phyloP scores from a whole-genome alignment of 2,797 vertebrate genomes.

The Diceros bicornis region DNA sequence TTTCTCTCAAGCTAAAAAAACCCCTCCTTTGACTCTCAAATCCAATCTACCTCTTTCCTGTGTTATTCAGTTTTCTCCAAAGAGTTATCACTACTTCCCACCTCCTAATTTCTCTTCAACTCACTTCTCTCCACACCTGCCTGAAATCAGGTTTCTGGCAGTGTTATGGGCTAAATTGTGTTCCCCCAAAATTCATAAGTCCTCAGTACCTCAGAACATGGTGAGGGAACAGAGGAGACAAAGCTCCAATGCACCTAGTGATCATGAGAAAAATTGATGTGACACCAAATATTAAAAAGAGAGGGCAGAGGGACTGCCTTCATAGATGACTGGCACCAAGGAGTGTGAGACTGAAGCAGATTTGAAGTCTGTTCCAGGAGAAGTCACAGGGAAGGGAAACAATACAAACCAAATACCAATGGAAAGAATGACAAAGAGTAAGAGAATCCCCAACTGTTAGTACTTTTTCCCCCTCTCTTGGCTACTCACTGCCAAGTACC shows the following conservation, averaged over 20 bases:
- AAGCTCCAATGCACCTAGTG: neutral
- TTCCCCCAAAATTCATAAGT: neutral
- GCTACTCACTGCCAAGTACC: neutral
- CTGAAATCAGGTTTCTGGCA: neutral
- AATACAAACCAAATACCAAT: neutral
- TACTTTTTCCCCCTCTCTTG: neutral
- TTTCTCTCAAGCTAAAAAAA: constrained; percentile 17
- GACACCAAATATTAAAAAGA: neutral
- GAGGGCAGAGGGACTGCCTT: neutral
- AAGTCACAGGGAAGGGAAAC: neutral
- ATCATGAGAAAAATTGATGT: neutral
- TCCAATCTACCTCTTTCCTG: neutral
- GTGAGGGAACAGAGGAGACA: neutral
- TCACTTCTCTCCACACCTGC: neutral
- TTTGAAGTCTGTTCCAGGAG: neutral
- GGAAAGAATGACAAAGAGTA: neutral
- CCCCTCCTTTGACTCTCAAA: neutral
- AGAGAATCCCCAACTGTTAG: neutral
- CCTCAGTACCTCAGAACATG: neutral
- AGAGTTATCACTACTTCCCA: neutral
- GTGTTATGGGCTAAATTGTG: neutral
- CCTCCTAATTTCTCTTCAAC: neutral
- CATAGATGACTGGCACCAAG: neutral
- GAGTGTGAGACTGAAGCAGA: neutral
- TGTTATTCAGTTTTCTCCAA: neutral